A percentile compares a stretch with the other conserved stretches of the same genome.
These are phyloP conservation scores for Oophaga pumilio DNA, from an alignment of 2,113 vertebrate genomes.

Conservation along the genomic window DNA sequence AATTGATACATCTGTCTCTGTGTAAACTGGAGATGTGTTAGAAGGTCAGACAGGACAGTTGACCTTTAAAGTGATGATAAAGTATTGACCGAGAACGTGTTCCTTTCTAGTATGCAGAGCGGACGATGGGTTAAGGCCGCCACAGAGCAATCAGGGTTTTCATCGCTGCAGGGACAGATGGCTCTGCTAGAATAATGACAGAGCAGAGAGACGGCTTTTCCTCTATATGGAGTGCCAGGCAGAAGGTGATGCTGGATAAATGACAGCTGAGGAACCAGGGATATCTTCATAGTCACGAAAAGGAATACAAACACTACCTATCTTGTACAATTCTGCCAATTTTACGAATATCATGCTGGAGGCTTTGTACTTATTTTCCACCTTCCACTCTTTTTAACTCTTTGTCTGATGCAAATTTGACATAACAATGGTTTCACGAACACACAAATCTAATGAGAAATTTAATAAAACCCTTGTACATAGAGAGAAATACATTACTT, in stretches of 20 bases:
- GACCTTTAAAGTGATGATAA: constrained; percentile 56
- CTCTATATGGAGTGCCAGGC: constrained; percentile 42
- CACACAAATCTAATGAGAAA: background rate
- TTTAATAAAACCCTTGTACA: background rate
- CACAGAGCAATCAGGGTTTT: constrained; percentile 41
- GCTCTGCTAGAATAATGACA: constrained; percentile 54
- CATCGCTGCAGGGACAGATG: constrained; percentile 56
- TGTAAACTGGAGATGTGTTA: constrained; percentile 33
- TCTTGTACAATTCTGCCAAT: background rate
- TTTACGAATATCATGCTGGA: background rate
- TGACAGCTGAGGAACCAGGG: constrained; percentile 44
- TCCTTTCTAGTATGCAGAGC: constrained; percentile 5
- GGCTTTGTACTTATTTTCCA: constrained; percentile 3
- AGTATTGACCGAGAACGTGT: constrained; percentile 46
- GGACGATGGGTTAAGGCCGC: constrained; percentile 23
- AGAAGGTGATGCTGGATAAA: constrained; percentile 55
- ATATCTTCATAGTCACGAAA: constrained; percentile 20
- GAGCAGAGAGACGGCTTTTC: constrained; percentile 33
- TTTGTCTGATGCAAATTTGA: background rate
- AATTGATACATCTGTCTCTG: constrained; percentile 52
- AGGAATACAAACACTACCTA: constrained; percentile 10
- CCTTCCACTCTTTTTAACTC: constrained; percentile 11
- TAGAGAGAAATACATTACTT: background rate
- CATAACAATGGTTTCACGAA: background rate
- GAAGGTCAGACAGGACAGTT: constrained; percentile 51